Percentiles rank a stretch among this genome's conserved stretches.
phyloP scores from a whole-genome alignment of 37 sponge, comb jelly and placozoan genomes.

The Ephydatia muelleri region DNA sequence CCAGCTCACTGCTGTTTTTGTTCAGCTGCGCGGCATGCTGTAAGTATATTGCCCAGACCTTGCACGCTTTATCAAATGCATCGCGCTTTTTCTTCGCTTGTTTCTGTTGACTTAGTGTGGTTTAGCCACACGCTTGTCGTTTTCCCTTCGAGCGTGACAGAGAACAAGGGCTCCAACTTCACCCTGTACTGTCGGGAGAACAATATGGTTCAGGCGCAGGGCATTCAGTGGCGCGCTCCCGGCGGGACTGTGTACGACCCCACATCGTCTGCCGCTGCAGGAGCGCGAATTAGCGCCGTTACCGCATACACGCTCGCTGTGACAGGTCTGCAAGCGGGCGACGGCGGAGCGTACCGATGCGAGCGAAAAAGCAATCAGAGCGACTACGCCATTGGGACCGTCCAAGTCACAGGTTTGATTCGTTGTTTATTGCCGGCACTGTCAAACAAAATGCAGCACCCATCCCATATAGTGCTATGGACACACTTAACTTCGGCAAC shows the following conservation, averaged over 20 bases:
- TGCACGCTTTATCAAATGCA: not conserved
- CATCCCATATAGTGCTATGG: too few relatives aligned
- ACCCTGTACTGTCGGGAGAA: conserved; percentile 3
- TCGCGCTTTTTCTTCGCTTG: not conserved
- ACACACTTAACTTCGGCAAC: too few relatives aligned
- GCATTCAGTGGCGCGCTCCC: not conserved
- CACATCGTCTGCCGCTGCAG: not conserved
- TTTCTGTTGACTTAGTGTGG: not conserved
- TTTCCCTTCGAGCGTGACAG: not conserved
- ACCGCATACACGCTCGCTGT: not conserved
- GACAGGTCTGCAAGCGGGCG: not conserved
- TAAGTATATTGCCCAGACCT: not conserved
- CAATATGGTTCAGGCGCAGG: not conserved
- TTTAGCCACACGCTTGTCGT: not conserved
- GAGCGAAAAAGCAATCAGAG: not conserved
- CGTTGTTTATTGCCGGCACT: too few relatives aligned
- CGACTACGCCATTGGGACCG: not conserved
- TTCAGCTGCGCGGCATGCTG: not conserved
- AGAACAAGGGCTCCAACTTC: not conserved
- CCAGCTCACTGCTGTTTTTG: not conserved
- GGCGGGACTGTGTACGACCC: conserved; percentile 1
- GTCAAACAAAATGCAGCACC: too few relatives aligned
- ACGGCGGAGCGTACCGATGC: not conserved
- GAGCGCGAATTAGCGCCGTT: not conserved
- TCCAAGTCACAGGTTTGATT: not conserved